Percentiles rank a stretch among this genome's conserved stretches.
These are phyloP conservation scores for Pterostichus niger DNA, from an alignment of 2,888 invertebrate species.

Conservation along the genomic window DNA sequence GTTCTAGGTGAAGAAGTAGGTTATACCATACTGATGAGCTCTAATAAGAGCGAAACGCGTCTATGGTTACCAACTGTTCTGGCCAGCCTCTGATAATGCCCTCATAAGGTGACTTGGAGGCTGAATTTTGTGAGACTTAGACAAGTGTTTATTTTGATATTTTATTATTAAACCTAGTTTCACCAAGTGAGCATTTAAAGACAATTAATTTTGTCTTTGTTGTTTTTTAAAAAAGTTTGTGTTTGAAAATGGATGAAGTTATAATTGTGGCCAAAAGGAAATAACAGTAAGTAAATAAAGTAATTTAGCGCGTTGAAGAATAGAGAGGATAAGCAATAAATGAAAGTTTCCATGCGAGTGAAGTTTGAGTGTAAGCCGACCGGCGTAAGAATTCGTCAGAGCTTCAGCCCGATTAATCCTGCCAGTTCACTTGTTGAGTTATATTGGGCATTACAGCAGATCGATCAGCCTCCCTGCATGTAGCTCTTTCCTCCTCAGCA, in stretches of 20 bases:
- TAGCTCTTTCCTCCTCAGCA: conserved; percentile 20
- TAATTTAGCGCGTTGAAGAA: neutral
- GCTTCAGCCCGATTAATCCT: conserved; percentile 50
- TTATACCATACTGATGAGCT: no score
- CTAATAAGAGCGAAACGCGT: no score
- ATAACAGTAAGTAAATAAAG: neutral
- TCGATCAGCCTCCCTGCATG: conserved; percentile 60
- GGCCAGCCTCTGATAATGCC: no score
- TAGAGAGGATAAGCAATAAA: conserved; percentile 25
- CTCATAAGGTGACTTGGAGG: no score
- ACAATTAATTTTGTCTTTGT: no score
- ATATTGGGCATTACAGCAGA: conserved; percentile 66
- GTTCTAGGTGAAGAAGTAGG: no score
- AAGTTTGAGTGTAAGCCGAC: conserved; percentile 25
- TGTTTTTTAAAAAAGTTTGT: neutral
- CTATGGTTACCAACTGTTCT: no score
- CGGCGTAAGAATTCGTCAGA: conserved; percentile 43
- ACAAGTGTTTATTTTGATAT: no score
- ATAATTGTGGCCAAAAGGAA: neutral
- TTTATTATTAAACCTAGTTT: no score
- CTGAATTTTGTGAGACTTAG: no score
- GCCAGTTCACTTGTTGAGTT: conserved; percentile 65
- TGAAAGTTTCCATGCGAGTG: conserved; percentile 26
- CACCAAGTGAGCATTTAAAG: no score
- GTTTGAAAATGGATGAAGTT: neutral